Evolutionary conservation across 1,140 invertebrate species (phyloP).

Genomic region (Pararge aegeria): DNA sequence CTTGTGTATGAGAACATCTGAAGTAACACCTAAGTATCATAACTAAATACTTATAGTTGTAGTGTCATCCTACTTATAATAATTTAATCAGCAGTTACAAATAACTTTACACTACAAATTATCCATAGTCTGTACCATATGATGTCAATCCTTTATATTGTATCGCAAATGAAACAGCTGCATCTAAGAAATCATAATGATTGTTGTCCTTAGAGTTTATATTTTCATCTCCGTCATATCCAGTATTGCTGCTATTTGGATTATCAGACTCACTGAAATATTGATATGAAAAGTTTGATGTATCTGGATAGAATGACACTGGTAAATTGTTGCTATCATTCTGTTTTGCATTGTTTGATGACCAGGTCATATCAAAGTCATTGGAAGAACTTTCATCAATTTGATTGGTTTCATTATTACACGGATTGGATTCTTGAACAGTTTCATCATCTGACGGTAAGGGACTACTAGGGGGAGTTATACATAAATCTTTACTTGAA

Average conservation of each 20-base stretch:
- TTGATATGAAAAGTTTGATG: constrained; percentile 47
- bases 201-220: constrained; percentile 46
- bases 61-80: no score
- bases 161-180: constrained; percentile 85
- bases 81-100: no score
- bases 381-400: constrained; percentile 32
- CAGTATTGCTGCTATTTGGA: constrained; percentile 34
- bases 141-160: constrained; percentile 85
- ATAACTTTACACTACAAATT: no score
- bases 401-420: constrained; percentile 19
- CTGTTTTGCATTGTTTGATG: constrained; percentile 38
- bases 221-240: constrained; percentile 43
- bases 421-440: constrained; percentile 21
- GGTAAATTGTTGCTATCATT: constrained; percentile 37
- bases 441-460: constrained; percentile 44
- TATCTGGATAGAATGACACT: constrained; percentile 46
- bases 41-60: no score
- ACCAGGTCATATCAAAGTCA: constrained; percentile 49
- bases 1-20: no score
- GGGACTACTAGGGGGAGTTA: constrained; percentile 47
- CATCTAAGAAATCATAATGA: constrained; percentile 82
- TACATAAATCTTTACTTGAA: constrained; percentile 36
- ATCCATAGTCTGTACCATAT: constrained; percentile 68
- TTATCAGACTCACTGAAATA: constrained; percentile 49
- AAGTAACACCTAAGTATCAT: no score